Evolutionary conservation across 1,140 invertebrate genomes (phyloP).

Genomic region (Drosophila punjabiensis): DNA sequence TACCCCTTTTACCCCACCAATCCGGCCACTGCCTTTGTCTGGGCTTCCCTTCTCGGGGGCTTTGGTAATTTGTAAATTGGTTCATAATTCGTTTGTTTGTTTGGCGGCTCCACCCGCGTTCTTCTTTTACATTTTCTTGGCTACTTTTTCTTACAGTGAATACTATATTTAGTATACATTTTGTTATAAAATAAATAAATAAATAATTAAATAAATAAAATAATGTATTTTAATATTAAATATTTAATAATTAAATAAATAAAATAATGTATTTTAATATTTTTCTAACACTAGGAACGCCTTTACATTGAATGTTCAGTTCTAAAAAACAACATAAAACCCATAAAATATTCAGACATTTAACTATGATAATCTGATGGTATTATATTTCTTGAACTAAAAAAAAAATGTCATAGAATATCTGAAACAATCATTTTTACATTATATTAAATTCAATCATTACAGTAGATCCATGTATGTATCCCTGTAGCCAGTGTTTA

Average conservation of each 20-base stretch:
- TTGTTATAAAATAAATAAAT: neutral
- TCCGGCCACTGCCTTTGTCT: constrained; percentile 1
- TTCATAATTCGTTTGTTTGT: constrained; percentile 79
- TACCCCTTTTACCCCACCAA: constrained; percentile 1
- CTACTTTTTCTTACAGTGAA: constrained; percentile 12
- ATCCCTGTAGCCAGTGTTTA: too few species aligned
- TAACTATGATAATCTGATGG: neutral
- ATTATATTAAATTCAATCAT: neutral
- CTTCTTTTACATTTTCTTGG: constrained; percentile 21
- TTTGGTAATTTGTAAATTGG: constrained; percentile 82
- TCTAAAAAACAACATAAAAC: neutral
- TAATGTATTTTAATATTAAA: neutral
- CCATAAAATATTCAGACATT: neutral
- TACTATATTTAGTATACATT: neutral
- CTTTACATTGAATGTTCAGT: too few species aligned
- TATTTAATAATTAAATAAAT: too few species aligned
- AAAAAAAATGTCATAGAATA: too few species aligned
- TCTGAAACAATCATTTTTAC: neutral
- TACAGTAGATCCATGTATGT: too few species aligned
- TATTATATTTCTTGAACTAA: too few species aligned
- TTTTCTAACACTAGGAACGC: rapidly evolving
- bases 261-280: neutral
- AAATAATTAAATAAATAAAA: neutral
- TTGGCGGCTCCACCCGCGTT: constrained; percentile 40
- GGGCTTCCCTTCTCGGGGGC: constrained; percentile 35